A percentile compares a stretch with the other conserved stretches of the same genome.
Conservation (phyloP, 2,113 vertebrate species). For the Melanocharis versteri region DNA sequence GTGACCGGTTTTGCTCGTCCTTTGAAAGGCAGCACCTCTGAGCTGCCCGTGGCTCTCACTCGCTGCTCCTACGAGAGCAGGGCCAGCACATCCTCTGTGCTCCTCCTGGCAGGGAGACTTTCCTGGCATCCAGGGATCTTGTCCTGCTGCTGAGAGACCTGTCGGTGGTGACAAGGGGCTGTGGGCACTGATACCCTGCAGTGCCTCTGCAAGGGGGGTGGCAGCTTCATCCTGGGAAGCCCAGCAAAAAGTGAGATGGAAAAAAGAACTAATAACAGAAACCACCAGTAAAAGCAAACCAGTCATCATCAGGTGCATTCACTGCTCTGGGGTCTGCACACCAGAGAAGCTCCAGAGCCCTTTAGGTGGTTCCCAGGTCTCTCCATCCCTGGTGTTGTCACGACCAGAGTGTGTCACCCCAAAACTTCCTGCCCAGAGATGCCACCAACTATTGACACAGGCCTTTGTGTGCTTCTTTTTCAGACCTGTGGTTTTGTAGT, state of each 20-base stretch:
- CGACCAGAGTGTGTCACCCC: slow-evolving; percentile 45
- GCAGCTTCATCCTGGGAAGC: background rate
- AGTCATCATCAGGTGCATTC: background rate
- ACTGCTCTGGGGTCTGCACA: background rate
- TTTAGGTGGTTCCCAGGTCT: background rate
- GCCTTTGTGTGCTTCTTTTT: slow-evolving; percentile 48
- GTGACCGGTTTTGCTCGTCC: background rate
- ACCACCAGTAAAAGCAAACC: background rate
- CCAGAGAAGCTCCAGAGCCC: background rate
- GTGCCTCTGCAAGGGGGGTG: background rate
- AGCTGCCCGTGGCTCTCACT: background rate
- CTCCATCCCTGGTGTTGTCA: background rate
- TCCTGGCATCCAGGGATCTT: background rate
- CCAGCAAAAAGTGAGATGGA: background rate
- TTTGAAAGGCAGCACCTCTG: background rate
- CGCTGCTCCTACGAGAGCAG: rapidly evolving
- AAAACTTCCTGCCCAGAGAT: slow-evolving; percentile 78
- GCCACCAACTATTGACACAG: slow-evolving; percentile 59
- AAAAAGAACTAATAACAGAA: background rate
- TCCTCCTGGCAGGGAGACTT: background rate
- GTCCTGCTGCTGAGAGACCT: background rate
- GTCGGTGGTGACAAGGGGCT: background rate
- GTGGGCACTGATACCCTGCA: background rate
- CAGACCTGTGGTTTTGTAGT: slow-evolving; percentile 82
- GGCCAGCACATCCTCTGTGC: background rate